Base-by-base conservation (phyloP, 2,113 vertebrate species). In the Recurvirostra avosetta region DNA sequence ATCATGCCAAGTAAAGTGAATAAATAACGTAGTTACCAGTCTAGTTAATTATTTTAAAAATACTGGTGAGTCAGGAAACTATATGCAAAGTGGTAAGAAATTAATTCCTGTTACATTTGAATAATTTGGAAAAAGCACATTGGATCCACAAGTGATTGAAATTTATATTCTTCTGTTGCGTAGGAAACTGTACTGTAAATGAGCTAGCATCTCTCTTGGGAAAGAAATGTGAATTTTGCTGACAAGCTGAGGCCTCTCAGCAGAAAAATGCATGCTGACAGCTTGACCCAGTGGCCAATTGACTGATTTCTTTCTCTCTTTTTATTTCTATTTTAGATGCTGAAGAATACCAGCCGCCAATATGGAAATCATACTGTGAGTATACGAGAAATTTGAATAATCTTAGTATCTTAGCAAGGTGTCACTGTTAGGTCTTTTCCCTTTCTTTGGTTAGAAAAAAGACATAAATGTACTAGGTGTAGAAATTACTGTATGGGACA, bases 351-450 rank as follows among this genome's bases (percentile, higher is more conserved):
- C 99, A 99, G 91, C 99, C 99, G 81, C 99, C 99, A 62, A 99
- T 99, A 99, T 99, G 99, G 99, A 99, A 99, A 98, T 99, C 99
- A 38, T 99, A 99, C 98, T 98, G 99, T 99, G 96, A 99, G 99
- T 99, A 98, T 94, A 63, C 47, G 56, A 92, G 32, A 86, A 67
- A 86, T 83, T 58, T 72, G 58, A 87, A 61, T 85, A 87, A 70
- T 72, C 18, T 76, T 40, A 67, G 41, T 88, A 50, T 23, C 11
- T 87, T 68, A 63, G 13, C 49, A 55, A 17, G 26, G 19, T 66
- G 56, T 56, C 68, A 32, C 17, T 61, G 26, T 80, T 40, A 77
- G 17, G 15, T 72, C 30, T 92, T 90, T 88, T 81, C 32, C 26
- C 7, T 29, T 47, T 67, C 32, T 80, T 88, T 66, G 7, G 70